Percentiles rank a stretch among this genome's conserved stretches.
Evolutionary conservation across 2,797 vertebrate species (phyloP).

Genomic region (Pantherophis alleghaniensis): DNA sequence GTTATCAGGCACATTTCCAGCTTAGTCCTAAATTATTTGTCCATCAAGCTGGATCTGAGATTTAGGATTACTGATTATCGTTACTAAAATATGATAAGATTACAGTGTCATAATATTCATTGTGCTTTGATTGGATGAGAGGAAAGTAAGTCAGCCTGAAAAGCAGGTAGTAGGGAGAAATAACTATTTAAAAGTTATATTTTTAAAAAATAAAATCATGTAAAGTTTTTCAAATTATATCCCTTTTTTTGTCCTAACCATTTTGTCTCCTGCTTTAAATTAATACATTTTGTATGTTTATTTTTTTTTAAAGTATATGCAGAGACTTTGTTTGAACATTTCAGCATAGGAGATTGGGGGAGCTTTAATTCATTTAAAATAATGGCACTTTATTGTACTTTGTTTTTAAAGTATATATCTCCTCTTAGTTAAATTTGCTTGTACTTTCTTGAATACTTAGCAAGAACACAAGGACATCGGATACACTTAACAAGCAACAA

Average conservation of each 20-base stretch:
- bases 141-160: constrained; percentile 7
- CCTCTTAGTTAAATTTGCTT: constrained; percentile 30
- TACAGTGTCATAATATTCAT: background rate
- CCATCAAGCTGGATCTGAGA: background rate
- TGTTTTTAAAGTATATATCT: constrained; percentile 3
- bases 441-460: constrained; percentile 64
- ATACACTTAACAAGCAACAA: constrained; percentile 95
- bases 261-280: background rate
- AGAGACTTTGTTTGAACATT: constrained; percentile 1
- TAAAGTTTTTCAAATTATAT: background rate
- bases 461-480: constrained; percentile 96
- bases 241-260: constrained; percentile 10
- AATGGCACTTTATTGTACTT: background rate
- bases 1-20: background rate
- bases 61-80: background rate
- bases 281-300: background rate
- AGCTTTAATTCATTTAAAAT: constrained; percentile 6
- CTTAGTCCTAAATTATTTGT: background rate
- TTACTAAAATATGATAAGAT: constrained; percentile 14
- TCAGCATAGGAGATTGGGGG: constrained; percentile 5
- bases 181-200: constrained; percentile 1
- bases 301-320: background rate
- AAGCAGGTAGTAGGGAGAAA: constrained; percentile 6
- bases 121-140: background rate
- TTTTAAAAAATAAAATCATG: background rate